Evolutionary conservation across 1,140 invertebrate genomes (phyloP).

Genomic region (Magallana gigas): DNA sequence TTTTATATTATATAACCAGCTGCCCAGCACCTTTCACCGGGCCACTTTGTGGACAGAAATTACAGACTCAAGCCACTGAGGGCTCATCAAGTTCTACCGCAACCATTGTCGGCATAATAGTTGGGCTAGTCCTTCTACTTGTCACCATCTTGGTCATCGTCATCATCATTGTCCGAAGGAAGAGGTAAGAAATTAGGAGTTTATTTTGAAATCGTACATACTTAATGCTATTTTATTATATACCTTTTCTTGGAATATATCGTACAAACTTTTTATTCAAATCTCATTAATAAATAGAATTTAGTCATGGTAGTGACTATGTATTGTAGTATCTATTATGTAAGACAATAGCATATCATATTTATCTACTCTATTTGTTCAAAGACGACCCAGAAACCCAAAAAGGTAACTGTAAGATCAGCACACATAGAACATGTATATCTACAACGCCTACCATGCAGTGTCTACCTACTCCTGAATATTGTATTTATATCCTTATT

Average conservation of each 20-base stretch:
- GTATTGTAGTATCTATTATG: too few species aligned
- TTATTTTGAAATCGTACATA: neutral
- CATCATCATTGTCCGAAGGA: slow-evolving; percentile 55
- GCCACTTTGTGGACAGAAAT: slow-evolving; percentile 27
- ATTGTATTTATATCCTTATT: slow-evolving; percentile 8
- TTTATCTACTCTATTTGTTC: slow-evolving; percentile 16
- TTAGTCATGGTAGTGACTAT: too few species aligned
- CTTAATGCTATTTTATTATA: too few species aligned
- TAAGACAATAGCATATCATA: neutral
- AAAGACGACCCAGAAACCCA: neutral
- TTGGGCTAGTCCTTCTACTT: slow-evolving; percentile 51
- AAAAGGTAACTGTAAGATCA: slow-evolving; percentile 1
- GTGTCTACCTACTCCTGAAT: slow-evolving; percentile 9
- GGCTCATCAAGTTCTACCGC: slow-evolving; percentile 16
- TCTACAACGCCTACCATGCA: neutral
- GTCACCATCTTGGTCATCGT: slow-evolving; percentile 53
- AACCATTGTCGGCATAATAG: slow-evolving; percentile 39
- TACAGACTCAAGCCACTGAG: neutral
- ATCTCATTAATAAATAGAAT: too few species aligned
- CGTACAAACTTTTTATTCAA: too few species aligned
- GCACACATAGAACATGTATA: neutral
- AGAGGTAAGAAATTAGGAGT: slow-evolving; percentile 55
- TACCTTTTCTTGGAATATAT: too few species aligned
- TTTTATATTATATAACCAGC: slow-evolving; percentile 2
- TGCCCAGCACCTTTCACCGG: slow-evolving; percentile 42